Evolutionary conservation across 53 echinoderm and acorn worm species (phyloP).

Genomic region (Zoroaster sp.): DNA sequence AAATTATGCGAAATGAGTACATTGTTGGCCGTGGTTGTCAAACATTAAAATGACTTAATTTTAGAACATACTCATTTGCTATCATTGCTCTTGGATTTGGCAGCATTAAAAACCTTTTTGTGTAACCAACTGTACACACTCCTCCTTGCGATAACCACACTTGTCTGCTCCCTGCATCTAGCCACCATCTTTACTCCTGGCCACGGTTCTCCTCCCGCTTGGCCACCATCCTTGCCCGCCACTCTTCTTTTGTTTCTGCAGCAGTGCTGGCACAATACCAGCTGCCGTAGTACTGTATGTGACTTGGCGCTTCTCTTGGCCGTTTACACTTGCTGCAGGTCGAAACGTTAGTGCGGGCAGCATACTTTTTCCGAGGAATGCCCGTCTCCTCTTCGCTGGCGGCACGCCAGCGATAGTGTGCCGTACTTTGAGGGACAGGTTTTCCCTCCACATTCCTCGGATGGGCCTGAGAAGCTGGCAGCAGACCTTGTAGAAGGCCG

Average conservation of each 20-base stretch:
- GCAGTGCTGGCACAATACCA: constrained; percentile 36
- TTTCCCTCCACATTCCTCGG: neutral
- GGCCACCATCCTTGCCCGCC: constrained; percentile 10
- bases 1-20: neutral
- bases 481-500: neutral
- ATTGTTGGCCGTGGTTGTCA: neutral
- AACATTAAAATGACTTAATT: too few relatives aligned
- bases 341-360: neutral
- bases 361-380: neutral
- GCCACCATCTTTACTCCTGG: neutral
- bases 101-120: neutral
- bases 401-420: neutral
- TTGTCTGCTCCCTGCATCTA: neutral
- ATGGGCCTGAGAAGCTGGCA: neutral
- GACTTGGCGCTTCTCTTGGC: neutral
- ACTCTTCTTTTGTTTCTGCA: neutral
- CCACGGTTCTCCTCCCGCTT: neutral
- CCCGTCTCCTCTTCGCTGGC: neutral
- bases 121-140: neutral
- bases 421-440: constrained; percentile 15
- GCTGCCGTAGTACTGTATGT: constrained; percentile 48
- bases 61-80: too few relatives aligned
- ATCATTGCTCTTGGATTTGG: too few relatives aligned
- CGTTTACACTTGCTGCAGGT: constrained; percentile 28
- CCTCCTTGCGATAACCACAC: neutral